Base-by-base conservation (phyloP, 2,113 vertebrate species). In the Gobiocypris rarus region DNA sequence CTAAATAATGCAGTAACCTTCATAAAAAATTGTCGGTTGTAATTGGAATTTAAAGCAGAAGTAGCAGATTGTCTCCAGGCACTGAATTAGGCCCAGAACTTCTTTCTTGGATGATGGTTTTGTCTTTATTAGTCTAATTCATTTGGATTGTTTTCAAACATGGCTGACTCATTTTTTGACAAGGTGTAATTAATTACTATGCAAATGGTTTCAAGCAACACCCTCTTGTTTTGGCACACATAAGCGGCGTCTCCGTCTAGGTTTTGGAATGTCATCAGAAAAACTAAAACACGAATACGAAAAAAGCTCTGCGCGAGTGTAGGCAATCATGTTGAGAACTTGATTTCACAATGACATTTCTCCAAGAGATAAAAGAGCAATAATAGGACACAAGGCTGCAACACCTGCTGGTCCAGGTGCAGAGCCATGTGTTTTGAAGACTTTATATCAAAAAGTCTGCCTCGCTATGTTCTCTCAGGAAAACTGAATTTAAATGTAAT, bases 131-230 rank as follows among this genome's bases (percentile, higher is more conserved):
- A 85, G 86, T 79, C 81, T 91, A 91, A 94, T 92, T 89, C 86
- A 82, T 88, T 86, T 90, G 87, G 89, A 89, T 75, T 90, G 83
- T 90, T 92, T 92, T 90, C 89, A 90, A 90, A 92, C 85, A 89
- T 85, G 86, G 83, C 87, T 54, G 89, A 86, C 86, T 90, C 86
- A 76, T 88, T 87, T 87, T 86, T 89, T 90, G 90, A 93, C 91
- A 93, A 89, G 89, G 90, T 93, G 85, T 92, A 92, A 93, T 94
- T 89, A 88, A 88, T 89, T 93, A 83, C 87, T 52, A 75, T 90
- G 89, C 91, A 90, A 91, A 89, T 88, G 71, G 80, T 84, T 85
- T 82, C 78, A 45, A 89, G 81, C 59, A 86, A 82, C 83, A 86
- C 83, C 86, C 84, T 61, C 71, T 28, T 76, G 45, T 78, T 88